Conservation (phyloP, 1,140 invertebrate species). For the Euwallacea fornicatus region DNA sequence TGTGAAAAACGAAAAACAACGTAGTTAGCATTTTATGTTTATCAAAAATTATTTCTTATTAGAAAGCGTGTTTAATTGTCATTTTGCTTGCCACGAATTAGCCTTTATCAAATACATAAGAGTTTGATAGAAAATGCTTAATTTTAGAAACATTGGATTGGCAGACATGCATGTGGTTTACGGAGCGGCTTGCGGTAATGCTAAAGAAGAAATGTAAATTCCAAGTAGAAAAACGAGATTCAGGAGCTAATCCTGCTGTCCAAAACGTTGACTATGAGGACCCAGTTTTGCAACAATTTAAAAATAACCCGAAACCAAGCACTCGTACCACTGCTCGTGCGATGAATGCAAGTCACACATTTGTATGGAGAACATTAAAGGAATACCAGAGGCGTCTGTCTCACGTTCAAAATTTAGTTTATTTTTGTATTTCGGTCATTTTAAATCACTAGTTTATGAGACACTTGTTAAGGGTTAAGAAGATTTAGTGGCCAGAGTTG, state of each 20-base stretch:
- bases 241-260: slow-evolving; percentile 1
- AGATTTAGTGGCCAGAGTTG: not conserved
- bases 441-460: slow-evolving; percentile 6
- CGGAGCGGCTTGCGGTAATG: slow-evolving; percentile 1
- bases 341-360: slow-evolving; percentile 5
- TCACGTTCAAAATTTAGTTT: too few species aligned
- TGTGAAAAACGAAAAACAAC: too few species aligned
- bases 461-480: not conserved
- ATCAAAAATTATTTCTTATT: too few species aligned
- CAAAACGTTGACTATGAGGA: not conserved
- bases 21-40: too few species aligned
- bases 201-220: not conserved
- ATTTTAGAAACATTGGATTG: not conserved
- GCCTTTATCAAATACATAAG: not conserved
- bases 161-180: slow-evolving; percentile 5
- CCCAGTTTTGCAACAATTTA: not conserved
- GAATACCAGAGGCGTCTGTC: not conserved
- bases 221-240: not conserved
- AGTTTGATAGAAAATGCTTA: slow-evolving; percentile 4
- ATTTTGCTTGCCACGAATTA: not conserved
- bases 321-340: not conserved
- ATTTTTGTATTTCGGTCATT: not conserved
- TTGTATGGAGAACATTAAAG: slow-evolving; percentile 7
- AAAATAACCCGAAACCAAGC: slow-evolving; percentile 4
- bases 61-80: too few species aligned